Evolutionary conservation across 1,140 invertebrate species (phyloP).

Genomic region (Scylla paramamosain): DNA sequence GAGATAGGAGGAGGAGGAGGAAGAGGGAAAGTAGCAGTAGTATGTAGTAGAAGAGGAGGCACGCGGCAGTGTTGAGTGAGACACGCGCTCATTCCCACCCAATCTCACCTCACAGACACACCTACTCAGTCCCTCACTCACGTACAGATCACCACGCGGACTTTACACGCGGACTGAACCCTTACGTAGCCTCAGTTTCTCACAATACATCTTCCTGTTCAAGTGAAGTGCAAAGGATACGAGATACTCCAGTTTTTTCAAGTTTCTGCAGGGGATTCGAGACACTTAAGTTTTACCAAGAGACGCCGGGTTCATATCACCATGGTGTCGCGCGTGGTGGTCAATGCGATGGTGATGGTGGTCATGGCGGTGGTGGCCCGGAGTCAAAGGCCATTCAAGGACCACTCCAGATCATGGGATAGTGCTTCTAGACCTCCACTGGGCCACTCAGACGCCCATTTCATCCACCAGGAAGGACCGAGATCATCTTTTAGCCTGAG

Average conservation of each 20-base stretch:
- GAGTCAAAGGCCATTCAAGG: not conserved
- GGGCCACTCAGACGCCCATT: not conserved
- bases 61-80: not conserved
- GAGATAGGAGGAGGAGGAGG: not conserved
- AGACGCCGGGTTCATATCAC: no score
- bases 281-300: no score
- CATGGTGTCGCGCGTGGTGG: not conserved
- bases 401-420: not conserved
- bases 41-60: not conserved
- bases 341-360: not conserved
- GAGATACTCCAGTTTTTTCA: no score
- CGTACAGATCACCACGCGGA: not conserved
- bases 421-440: not conserved
- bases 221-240: not conserved
- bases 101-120: not conserved
- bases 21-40: not conserved
- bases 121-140: not conserved
- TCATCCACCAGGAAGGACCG: not conserved
- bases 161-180: not conserved
- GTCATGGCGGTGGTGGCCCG: not conserved
- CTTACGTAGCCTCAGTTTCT: not conserved
- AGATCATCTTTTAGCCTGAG: not conserved
- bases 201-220: not conserved
- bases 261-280: no score
- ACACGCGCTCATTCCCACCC: not conserved